Base-by-base conservation (phyloP, 2,888 invertebrate genomes). In the Panzeria rudis region DNA sequence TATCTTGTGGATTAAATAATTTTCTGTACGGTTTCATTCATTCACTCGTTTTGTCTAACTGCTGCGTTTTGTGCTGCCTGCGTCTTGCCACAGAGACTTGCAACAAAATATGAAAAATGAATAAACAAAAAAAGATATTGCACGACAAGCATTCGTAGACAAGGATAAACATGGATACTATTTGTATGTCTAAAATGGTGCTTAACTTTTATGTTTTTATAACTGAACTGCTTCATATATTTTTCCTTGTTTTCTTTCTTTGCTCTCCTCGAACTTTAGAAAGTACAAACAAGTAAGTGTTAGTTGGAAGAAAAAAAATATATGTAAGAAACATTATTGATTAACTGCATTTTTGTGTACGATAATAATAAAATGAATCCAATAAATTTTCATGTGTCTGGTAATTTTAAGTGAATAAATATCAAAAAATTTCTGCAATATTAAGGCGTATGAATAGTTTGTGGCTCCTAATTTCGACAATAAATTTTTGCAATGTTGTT, bases 301-400 rank as follows among this genome's bases (percentile, higher is more conserved):
- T 7, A 13, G 47, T 20, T 52, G 35, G 15, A 38, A 64, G 35
- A 23, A 20, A 38, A n/a, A 25, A 17, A 20, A 50, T 1, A n/a
- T n/a, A n/a, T 5, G 5, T 2, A 15, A 50, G 9, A 20, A 17
- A 35, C 35, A 64, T 5, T 82, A 82, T 82, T 82, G 81, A 76
- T 82, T 82, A 82, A 79, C 62, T 73, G 59, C 76, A 66, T 76
- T 76, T 73, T 72, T 75, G 66, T 64, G 23, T 44, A 79, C 71
- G 17, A 72, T 54, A 71, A 61, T 54, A 72, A 77, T 66, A 77
- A 81, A 68, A 73, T 50, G 23, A 32, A 66, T 73, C 56, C 73
- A 68, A 81, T 81, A 82, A 73, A 85, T 82, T 82, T 78, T 25
- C 59, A 78, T 69, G 62, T 82, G 82, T 81, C 81, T 85, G 77